Base-by-base conservation (phyloP, 2,113 vertebrate genomes). In the Thamnophis sirtalis region DNA sequence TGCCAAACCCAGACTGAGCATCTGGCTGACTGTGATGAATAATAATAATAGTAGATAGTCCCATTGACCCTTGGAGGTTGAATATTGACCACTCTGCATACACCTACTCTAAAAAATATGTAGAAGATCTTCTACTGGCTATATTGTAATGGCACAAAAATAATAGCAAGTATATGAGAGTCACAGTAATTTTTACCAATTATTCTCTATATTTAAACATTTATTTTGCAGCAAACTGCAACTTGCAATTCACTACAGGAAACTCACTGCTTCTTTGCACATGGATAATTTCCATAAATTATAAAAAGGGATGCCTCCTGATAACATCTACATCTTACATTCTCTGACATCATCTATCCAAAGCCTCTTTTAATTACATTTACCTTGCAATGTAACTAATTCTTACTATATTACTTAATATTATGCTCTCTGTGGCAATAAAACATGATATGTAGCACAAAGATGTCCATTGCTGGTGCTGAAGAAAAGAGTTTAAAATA, bases 301-400 rank as follows among this genome's bases (percentile, higher is more conserved):
- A 56, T 89, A 60, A 89, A 85, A 92, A 89, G 53, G 50, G 49
- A n/a, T 56, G 10, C 2, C 63, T 93, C 43, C 53, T 17, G 15
- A 87, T 51, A 84, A n/a, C 51, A 92, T 51, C 15, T 48, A 21
- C 85, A 49, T 24, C 33, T 87, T 60, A 48, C 38, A 87, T 80
- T 80, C 53, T 90, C 53, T 73, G n/a, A 38, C 33, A 5, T 63
- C 60, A n/a, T 55, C 89, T 87, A 33, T 90, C 60, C 50, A 50
- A 55, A 58, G 13, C 53, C 54, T 55, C 21, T 88, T 84, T 84
- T 84, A 87, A 91, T 93, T 91, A 88, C 17, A 51, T 85, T 92
- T n/a, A 48, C 26, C 24, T 84, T 88, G 48, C 68, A 84, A 38
- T 26, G 15, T 51, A 48, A 49, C 60, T 19, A 84, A 21, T 38